Evolutionary conservation across 2,113 vertebrate species (phyloP), one percentile per base, ranked within the genome.

Genomic region (Erythrocercus mccallii): DNA sequence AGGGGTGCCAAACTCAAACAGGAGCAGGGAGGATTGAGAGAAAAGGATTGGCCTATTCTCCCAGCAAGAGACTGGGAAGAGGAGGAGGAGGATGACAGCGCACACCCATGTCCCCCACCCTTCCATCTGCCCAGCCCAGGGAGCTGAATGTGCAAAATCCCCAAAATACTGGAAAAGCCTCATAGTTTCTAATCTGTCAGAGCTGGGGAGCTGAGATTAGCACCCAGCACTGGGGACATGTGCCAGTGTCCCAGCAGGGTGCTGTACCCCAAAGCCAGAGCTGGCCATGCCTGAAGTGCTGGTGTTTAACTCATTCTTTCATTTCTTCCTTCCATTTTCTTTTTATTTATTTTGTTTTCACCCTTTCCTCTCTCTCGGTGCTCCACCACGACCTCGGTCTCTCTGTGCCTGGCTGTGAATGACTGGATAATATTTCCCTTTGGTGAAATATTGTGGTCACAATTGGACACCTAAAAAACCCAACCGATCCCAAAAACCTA

Each of bases 291-390:
- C 72, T 0, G 0, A 33, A 2, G 3, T 0, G 0, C 66, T 90
- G 56, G 84, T 85, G n/a, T 88, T 94, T 88, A 94, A 96, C 81
- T 92, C 25, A 0, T 88, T 93, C 85, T 93, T 85, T 80, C 84
- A 31, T 90, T 93, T 96, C 90, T 96, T 94, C 90, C 81, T 95
- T 93, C 88, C 82, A n/a, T 79, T 91, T 90, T 81, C 84, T 91
- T 79, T 85, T 73, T 38, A 54, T 94, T 94, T 91, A 23, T 92
- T 92, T 89, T 92, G 37, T 71, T 88, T 65, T 45, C 80, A 83
- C 73, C 88, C 82, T 68, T 79, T 95, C 83, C 86, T 77, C 51
- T 76, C 51, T 81, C 94, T 86, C 0, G 53, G 60, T 77, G 79
- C 77, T 92, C 86, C 54, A 65, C 92, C 77, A 47, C 3, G 31